phyloP scores from a whole-genome alignment of 1,140 invertebrate genomes.

The Drosophila ohnishii region DNA sequence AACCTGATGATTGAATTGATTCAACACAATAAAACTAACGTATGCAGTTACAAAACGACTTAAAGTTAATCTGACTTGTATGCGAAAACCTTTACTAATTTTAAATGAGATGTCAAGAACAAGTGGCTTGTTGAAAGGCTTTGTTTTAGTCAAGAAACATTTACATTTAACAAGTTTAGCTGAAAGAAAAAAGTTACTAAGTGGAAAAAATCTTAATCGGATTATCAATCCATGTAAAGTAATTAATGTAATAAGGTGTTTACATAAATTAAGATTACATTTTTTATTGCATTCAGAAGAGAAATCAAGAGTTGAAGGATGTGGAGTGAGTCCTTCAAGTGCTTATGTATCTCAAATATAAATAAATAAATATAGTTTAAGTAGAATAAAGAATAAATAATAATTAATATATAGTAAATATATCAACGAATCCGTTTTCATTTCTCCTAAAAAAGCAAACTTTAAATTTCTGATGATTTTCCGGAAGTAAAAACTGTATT shows the following conservation, averaged over 20 bases:
- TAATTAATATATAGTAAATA: not conserved
- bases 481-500: not conserved
- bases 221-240: too few relatives aligned
- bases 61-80: not conserved
- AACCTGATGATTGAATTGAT: not conserved
- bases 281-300: not conserved
- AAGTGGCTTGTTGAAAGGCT: not conserved
- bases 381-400: not conserved
- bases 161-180: not conserved
- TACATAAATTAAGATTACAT: not conserved
- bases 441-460: not conserved
- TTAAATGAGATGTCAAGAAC: not conserved
- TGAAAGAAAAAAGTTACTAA: not conserved
- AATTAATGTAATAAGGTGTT: too few relatives aligned
- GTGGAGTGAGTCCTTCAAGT: not conserved
- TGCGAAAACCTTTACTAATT: not conserved
- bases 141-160: not conserved
- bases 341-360: not conserved
- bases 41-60: not conserved
- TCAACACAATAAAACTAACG: not conserved
- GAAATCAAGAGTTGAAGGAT: not conserved
- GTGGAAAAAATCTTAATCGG: not conserved
- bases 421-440: not conserved
- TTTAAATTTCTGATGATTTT: not conserved
- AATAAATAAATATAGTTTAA: not conserved